A percentile compares a stretch with the other conserved stretches of the same genome.
Conservation (phyloP, 2,113 vertebrate genomes). For the Columba livia region DNA sequence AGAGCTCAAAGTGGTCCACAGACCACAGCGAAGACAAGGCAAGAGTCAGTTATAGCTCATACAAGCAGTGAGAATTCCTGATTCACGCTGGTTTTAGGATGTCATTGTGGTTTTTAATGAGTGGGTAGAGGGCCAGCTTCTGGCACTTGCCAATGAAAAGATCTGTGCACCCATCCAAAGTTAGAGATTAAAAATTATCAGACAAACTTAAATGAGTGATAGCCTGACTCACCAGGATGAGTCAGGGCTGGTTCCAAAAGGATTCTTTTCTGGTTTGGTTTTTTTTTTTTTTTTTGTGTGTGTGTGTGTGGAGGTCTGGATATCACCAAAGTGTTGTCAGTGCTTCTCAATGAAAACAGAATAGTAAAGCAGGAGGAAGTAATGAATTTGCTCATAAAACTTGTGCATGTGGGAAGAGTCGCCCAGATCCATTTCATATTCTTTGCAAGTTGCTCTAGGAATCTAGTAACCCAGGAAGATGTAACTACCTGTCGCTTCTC, state of each 20-base stretch:
- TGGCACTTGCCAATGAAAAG: background rate
- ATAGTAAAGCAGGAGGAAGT: background rate
- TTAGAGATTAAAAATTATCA: background rate
- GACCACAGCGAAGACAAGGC: background rate
- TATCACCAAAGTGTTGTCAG: background rate
- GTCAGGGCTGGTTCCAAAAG: background rate
- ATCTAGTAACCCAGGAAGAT: background rate
- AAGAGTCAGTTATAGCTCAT: background rate
- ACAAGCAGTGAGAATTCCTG: background rate
- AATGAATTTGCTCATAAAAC: background rate
- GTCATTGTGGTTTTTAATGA: background rate
- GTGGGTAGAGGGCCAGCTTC: background rate
- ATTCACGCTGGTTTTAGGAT: background rate
- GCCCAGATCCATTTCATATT: background rate
- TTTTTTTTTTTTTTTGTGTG: too few relatives aligned
- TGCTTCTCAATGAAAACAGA: background rate
- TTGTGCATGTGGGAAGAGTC: background rate
- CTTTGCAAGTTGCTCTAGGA: background rate
- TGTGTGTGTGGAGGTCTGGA: background rate
- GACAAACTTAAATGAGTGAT: background rate
- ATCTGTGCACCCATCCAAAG: background rate
- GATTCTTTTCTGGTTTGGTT: background rate
- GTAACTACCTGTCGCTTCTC: background rate
- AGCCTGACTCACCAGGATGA: slow-evolving; percentile 46
- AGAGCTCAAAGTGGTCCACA: background rate